Base-by-base conservation (phyloP, 2,888 invertebrate genomes). In the Artemia sinica region DNA sequence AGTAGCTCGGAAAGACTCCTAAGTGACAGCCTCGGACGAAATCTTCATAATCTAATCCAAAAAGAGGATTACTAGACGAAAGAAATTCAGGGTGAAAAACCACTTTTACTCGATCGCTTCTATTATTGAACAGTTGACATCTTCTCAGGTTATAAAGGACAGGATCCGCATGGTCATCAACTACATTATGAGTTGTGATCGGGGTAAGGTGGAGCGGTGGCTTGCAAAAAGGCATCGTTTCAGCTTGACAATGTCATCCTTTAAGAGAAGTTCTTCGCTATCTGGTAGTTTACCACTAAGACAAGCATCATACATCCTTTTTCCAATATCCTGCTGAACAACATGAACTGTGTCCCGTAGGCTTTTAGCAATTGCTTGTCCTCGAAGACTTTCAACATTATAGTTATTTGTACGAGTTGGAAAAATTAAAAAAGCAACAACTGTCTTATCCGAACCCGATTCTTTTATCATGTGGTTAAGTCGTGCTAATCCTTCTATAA, bases 21-120 rank as follows among this genome's bases (percentile, higher is more conserved):
- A 98, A 81, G 79, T 98, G 98, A 75, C 98, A 99, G 8, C 98
- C 98, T 49, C 98, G 84, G 0, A 99, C 97, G 79, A 99, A 99
- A 77, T 99, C 98, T 77, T 98, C 97, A 77, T 98, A 98, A 75
- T 99, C 98, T 74, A 99, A 80, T 0, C 94, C 94, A 78, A 99
- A 93, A 1, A 99, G 81, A 0, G 98, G 98, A 79, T 97, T 98
- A 0, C 97, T 97, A 0, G 95, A 91, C 2, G 91, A 90, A 11
- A 99, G 81, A 80, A 99, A 99, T 79, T 99, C 98, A 0, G 98
- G 98, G 81, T 99, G 98, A 82, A 98, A 98, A 67, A 98, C 89
- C 68, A 97, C 90, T 83, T 98, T 98, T 0, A 99, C 98, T 75
- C 94, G 85, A 78, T 99, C 98, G 73, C 88, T 80, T 0, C 89